These are phyloP conservation scores for Heterocephalus glaber DNA, from an alignment of 2,113 vertebrate species.

Conservation along the genomic window DNA sequence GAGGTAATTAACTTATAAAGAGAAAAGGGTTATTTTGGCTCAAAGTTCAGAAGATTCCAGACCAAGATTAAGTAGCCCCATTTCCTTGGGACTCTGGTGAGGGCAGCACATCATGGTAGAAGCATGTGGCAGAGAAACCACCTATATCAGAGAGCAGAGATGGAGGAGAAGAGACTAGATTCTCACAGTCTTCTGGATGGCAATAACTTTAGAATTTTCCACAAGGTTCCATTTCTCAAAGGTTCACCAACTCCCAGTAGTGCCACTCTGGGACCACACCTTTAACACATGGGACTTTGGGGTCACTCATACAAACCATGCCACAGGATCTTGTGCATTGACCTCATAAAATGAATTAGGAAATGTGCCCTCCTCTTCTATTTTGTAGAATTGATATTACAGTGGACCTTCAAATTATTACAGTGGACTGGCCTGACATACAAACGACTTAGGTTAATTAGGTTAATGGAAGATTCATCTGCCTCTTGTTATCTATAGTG, in stretches of 20 bases:
- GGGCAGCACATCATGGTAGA: background rate
- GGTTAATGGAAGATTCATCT: too few relatives aligned
- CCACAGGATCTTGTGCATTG: background rate
- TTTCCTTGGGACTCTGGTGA: background rate
- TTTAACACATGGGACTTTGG: background rate
- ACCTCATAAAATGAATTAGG: background rate
- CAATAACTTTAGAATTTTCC: background rate
- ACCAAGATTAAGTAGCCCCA: background rate
- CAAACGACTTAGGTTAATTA: too few relatives aligned
- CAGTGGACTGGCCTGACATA: too few relatives aligned
- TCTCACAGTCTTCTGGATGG: background rate
- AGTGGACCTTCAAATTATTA: too few relatives aligned
- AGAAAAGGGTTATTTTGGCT: background rate
- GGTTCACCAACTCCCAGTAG: background rate
- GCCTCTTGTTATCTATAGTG: too few relatives aligned
- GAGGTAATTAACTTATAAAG: background rate
- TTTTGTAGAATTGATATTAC: background rate
- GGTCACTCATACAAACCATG: background rate
- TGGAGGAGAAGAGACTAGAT: background rate
- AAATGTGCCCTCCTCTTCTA: background rate
- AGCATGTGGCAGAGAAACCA: background rate
- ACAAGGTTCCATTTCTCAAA: background rate
- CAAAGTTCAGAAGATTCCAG: background rate
- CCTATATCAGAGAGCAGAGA: background rate
- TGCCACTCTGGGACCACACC: background rate